phyloP scores from a whole-genome alignment of 2,113 vertebrate genomes.

The Pavo muticus region DNA sequence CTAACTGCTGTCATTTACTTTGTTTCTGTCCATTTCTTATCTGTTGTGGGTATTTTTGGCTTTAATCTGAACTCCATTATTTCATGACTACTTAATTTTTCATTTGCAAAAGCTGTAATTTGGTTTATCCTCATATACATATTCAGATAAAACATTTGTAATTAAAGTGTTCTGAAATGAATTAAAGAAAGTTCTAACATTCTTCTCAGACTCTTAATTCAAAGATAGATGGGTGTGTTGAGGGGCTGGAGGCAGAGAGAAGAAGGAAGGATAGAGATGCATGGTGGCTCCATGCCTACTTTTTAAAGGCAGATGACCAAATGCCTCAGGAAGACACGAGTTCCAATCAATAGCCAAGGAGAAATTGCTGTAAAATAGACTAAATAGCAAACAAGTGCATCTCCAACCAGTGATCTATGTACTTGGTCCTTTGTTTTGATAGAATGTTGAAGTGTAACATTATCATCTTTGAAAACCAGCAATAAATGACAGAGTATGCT shows the following conservation, averaged over 20 bases:
- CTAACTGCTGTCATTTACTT: not conserved
- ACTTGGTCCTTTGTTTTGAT: not conserved
- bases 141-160: accelerated
- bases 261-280: not conserved
- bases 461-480: not conserved
- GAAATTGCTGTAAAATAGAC: not conserved
- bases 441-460: accelerated
- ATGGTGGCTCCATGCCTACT: not conserved
- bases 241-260: not conserved
- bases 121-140: not conserved
- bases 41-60: not conserved
- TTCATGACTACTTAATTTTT: not conserved
- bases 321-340: not conserved
- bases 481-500: not conserved
- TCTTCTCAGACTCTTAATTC: not conserved
- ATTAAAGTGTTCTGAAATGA: not conserved
- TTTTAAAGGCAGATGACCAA: not conserved
- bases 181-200: not conserved
- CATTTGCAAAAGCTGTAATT: not conserved
- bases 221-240: not conserved
- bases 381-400: not conserved
- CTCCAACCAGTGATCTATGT: not conserved
- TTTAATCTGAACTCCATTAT: not conserved
- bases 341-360: not conserved
- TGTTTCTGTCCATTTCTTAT: not conserved